A percentile compares a stretch with the other conserved stretches of the same genome.
phyloP scores from a whole-genome alignment of 2,797 vertebrate genomes.

The Tokudaia tokunoshimensis region DNA sequence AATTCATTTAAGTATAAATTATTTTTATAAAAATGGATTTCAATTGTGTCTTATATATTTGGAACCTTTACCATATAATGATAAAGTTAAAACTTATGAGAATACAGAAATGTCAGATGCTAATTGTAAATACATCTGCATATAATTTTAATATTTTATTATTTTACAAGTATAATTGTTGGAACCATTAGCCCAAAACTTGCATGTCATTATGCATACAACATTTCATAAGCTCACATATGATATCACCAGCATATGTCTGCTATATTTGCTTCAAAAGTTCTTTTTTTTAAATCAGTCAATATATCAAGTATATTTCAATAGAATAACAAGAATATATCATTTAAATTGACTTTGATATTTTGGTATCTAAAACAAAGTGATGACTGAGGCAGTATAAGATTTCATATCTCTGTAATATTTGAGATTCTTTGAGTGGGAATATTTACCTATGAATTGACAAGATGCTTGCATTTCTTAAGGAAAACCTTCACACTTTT shows the following conservation, averaged over 20 bases:
- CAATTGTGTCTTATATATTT: neutral
- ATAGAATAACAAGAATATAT: neutral
- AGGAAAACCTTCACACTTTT: neutral
- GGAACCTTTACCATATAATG: neutral
- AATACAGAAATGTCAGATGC: neutral
- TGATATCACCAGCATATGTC: neutral
- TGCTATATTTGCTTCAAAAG: neutral
- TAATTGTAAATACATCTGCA: neutral
- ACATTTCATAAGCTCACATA: neutral
- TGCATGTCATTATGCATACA: neutral
- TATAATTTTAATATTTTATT: neutral
- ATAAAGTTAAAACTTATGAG: neutral
- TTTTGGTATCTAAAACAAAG: slow-evolving; percentile 22
- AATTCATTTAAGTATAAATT: neutral
- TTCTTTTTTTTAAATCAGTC: neutral
- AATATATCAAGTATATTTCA: neutral
- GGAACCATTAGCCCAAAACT: neutral
- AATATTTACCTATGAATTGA: neutral
- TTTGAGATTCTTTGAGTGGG: neutral
- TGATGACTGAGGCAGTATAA: neutral
- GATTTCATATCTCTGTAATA: neutral
- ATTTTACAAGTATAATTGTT: slow-evolving; percentile 26
- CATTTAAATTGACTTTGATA: neutral
- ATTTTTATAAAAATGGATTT: neutral
- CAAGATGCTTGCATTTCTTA: neutral